Evolutionary conservation across 2,113 vertebrate species (phyloP).

Genomic region (Hippocampus comes): DNA sequence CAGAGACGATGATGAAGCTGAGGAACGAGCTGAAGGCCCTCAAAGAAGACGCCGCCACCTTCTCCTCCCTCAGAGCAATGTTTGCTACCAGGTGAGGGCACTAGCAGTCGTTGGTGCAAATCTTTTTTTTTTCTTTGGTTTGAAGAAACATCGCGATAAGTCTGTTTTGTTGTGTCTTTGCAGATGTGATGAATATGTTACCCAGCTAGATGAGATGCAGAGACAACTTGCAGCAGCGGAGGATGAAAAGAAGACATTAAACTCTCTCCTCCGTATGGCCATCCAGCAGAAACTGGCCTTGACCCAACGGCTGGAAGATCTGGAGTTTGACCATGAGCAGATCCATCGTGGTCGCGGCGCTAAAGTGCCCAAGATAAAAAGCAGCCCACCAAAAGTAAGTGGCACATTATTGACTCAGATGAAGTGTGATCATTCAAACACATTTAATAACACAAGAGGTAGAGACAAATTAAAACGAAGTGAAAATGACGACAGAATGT

Average conservation of each 20-base stretch:
- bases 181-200: constrained; percentile 97
- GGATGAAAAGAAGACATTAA: constrained; percentile 98
- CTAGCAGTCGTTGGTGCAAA: neutral
- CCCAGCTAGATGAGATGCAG: constrained; percentile 97
- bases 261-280: constrained; percentile 95
- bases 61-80: constrained; percentile 97
- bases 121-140: neutral
- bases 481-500: neutral
- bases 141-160: neutral
- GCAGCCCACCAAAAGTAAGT: constrained; percentile 98
- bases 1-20: constrained; percentile 97
- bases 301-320: constrained; percentile 94
- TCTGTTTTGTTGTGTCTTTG: neutral
- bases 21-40: constrained; percentile 96
- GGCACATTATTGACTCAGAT: constrained; percentile 40
- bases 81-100: constrained; percentile 88
- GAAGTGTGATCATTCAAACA: neutral
- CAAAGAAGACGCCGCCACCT: constrained; percentile 97
- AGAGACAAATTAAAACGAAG: too few species aligned
- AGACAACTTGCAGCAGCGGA: constrained; percentile 95
- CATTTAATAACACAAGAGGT: neutral
- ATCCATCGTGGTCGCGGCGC: constrained; percentile 85
- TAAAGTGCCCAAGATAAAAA: constrained; percentile 89
- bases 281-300: constrained; percentile 98
- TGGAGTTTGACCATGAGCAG: constrained; percentile 98